phyloP scores from a whole-genome alignment of 2,888 invertebrate species.

The Tinea trinotella region DNA sequence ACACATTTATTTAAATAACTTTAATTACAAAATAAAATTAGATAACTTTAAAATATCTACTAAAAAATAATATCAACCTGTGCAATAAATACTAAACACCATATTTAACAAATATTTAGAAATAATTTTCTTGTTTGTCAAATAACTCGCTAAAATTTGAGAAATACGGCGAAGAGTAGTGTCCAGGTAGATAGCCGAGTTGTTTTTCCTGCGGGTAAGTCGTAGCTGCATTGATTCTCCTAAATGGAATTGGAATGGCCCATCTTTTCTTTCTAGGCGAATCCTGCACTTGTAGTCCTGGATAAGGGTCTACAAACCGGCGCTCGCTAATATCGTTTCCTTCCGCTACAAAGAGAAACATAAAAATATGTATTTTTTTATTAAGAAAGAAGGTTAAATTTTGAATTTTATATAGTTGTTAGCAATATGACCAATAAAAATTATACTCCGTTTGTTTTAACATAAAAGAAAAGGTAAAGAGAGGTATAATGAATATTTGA shows the following conservation, averaged over 20 bases:
- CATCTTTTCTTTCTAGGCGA: conserved; percentile 59
- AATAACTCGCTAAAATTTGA: neutral
- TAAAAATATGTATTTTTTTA: conserved; percentile 35
- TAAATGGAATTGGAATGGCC: conserved; percentile 42
- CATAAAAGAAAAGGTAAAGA: no score
- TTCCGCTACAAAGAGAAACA: conserved; percentile 45
- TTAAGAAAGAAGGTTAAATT: no score
- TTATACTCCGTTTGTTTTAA: no score
- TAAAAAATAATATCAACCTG: no score
- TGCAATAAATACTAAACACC: no score
- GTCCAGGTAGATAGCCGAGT: conserved; percentile 51
- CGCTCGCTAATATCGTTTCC: conserved; percentile 59
- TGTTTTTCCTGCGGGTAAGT: conserved; percentile 40
- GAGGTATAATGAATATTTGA: no score
- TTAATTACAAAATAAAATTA: no score
- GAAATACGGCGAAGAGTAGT: conserved; percentile 29
- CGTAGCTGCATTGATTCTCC: conserved; percentile 34
- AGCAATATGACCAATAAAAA: no score
- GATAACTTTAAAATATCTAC: no score
- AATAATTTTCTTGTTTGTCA: neutral
- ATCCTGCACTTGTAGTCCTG: conserved; percentile 60
- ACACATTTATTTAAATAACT: no score
- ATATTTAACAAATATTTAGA: no score
- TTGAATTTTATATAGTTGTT: no score
- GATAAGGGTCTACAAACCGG: conserved; percentile 62